These are phyloP conservation scores for Sciurus vulgaris DNA, from an alignment of 2,797 vertebrate species.

Conservation along the genomic window DNA sequence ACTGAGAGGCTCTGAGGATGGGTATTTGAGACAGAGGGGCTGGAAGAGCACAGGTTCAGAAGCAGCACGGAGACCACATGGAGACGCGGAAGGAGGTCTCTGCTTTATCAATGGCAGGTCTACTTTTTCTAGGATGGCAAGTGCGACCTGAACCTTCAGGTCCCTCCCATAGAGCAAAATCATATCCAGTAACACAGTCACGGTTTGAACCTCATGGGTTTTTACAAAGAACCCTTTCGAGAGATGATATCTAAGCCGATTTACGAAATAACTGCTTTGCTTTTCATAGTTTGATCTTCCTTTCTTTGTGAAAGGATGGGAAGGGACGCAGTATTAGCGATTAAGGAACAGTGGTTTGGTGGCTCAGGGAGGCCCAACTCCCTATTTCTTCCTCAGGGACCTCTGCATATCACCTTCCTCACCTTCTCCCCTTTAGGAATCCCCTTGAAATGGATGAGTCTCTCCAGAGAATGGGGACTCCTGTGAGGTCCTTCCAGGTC, in stretches of 20 bases:
- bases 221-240: background rate
- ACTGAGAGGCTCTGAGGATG: background rate
- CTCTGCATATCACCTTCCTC: background rate
- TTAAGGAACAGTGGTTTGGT: background rate
- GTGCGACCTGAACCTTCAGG: background rate
- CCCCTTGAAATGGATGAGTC: background rate
- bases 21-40: background rate
- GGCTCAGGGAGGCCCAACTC: background rate
- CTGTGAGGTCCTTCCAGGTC: background rate
- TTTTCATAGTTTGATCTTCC: background rate
- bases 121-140: background rate
- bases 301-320: background rate
- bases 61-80: background rate
- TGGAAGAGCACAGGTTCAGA: background rate
- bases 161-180: background rate
- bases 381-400: background rate
- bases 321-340: background rate
- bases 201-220: background rate
- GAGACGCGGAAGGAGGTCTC: background rate
- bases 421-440: background rate
- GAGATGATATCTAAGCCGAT: background rate
- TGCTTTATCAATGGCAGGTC: background rate
- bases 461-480: background rate
- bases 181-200: background rate
- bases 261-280: background rate